phyloP scores from a whole-genome alignment of 2,888 invertebrate genomes.

The Sinohyriopsis cumingii region DNA sequence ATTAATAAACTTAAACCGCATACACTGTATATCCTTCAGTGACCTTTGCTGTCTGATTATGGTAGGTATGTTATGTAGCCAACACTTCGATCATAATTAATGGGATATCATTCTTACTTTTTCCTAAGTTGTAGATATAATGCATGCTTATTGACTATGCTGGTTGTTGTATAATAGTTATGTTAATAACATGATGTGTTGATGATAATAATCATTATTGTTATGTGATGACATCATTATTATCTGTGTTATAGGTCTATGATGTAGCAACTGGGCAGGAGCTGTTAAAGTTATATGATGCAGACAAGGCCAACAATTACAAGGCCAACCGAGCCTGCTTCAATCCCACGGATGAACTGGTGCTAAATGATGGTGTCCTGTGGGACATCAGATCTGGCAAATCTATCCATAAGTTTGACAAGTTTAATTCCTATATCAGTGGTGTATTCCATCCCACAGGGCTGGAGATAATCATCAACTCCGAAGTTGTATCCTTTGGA shows the following conservation, averaged over 20 bases:
- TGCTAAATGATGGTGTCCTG: slow-evolving; percentile 95
- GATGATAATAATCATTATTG: too few relatives aligned
- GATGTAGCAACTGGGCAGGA: slow-evolving; percentile 87
- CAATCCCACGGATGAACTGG: slow-evolving; percentile 92
- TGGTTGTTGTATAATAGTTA: too few relatives aligned
- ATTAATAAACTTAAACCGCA: too few relatives aligned
- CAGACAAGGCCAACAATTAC: slow-evolving; percentile 92
- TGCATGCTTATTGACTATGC: too few relatives aligned
- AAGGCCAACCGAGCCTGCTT: slow-evolving; percentile 94
- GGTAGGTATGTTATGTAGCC: too few relatives aligned
- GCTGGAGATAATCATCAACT: slow-evolving; percentile 95
- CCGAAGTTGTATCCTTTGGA: slow-evolving; percentile 81
- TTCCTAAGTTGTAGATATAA: too few relatives aligned
- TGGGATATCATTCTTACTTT: too few relatives aligned
- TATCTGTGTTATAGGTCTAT: slow-evolving; percentile 79
- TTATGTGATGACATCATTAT: too few relatives aligned
- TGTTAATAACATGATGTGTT: too few relatives aligned
- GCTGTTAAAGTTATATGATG: slow-evolving; percentile 81
- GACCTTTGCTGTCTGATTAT: too few relatives aligned
- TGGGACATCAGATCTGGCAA: slow-evolving; percentile 91
- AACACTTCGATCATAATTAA: too few relatives aligned
- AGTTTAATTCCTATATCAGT: slow-evolving; percentile 93
- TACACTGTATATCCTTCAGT: too few relatives aligned
- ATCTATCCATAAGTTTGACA: slow-evolving; percentile 97
- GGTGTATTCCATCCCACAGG: slow-evolving; percentile 98